A percentile compares a stretch with the other conserved stretches of the same genome.
phyloP scores from a whole-genome alignment of 2,113 vertebrate species.

The Heloderma charlesbogerti region DNA sequence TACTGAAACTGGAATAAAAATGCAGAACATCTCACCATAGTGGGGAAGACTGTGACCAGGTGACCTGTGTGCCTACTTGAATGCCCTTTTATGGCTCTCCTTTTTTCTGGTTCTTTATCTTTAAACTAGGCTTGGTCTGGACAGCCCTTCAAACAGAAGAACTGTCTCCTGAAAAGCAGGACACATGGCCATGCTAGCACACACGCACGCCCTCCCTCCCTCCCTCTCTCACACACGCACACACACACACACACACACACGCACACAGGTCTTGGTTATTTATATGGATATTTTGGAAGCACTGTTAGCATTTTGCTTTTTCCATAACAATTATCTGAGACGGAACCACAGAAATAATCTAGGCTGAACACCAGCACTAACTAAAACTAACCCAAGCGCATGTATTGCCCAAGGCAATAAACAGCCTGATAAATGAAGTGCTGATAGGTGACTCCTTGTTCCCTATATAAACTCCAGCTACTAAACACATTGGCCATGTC shows the following conservation, averaged over 20 bases:
- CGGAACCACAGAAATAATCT: fast-evolving
- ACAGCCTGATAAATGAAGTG: conserved; percentile 19
- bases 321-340: background rate
- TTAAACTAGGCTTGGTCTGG: too few species aligned
- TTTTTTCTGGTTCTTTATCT: too few species aligned
- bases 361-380: conserved; percentile 1
- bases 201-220: too few species aligned
- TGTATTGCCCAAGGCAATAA: background rate
- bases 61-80: too few species aligned
- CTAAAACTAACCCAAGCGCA: fast-evolving
- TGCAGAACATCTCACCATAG: too few species aligned
- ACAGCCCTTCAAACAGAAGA: too few species aligned
- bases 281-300: background rate
- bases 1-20: too few species aligned
- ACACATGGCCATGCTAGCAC: too few species aligned
- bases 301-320: background rate
- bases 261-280: background rate
- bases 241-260: background rate
- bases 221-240: too few species aligned
- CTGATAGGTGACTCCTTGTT: background rate
- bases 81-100: too few species aligned
- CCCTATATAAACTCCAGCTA: conserved; percentile 9
- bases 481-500: fast-evolving
- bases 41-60: too few species aligned
- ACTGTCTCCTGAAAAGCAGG: too few species aligned